Percentiles rank a stretch among this genome's conserved stretches.
Conservation (phyloP, 2,888 invertebrate species). For the Oscheius sp. region DNA sequence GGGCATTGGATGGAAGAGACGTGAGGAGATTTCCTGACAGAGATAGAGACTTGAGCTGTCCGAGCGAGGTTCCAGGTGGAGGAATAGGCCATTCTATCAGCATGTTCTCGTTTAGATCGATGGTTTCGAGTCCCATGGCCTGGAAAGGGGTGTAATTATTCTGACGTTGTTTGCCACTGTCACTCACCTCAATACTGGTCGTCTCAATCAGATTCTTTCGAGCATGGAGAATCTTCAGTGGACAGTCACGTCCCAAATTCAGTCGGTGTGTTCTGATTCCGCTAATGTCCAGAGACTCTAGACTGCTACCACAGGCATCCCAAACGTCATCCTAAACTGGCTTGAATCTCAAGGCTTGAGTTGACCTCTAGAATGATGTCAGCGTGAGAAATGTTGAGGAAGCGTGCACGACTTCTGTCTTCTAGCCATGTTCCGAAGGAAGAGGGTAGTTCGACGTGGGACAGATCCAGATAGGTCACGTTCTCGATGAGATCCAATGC, state of each 20-base stretch:
- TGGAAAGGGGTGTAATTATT: background rate
- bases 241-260: conserved; percentile 49
- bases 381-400: conserved; percentile 58
- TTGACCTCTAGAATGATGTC: conserved; percentile 34
- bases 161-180: background rate
- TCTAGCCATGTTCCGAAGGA: conserved; percentile 53
- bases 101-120: conserved; percentile 54
- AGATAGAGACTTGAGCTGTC: conserved; percentile 61
- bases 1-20: conserved; percentile 54
- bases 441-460: conserved; percentile 44
- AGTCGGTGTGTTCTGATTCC: conserved; percentile 51
- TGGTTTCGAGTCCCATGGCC: conserved; percentile 41
- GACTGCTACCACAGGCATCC: conserved; percentile 54
- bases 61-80: conserved; percentile 50
- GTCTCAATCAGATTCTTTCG: conserved; percentile 33
- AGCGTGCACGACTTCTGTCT: conserved; percentile 42
- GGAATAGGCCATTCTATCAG: conserved; percentile 54
- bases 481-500: conserved; percentile 52
- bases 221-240: conserved; percentile 39
- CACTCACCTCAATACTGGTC: conserved; percentile 29
- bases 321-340: conserved; percentile 41
- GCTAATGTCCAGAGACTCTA: conserved; percentile 65
- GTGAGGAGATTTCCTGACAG: conserved; percentile 62
- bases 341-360: background rate
- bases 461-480: conserved; percentile 48